Base-by-base conservation (phyloP, 2,113 vertebrate genomes). In the Oncorhynchus keta region DNA sequence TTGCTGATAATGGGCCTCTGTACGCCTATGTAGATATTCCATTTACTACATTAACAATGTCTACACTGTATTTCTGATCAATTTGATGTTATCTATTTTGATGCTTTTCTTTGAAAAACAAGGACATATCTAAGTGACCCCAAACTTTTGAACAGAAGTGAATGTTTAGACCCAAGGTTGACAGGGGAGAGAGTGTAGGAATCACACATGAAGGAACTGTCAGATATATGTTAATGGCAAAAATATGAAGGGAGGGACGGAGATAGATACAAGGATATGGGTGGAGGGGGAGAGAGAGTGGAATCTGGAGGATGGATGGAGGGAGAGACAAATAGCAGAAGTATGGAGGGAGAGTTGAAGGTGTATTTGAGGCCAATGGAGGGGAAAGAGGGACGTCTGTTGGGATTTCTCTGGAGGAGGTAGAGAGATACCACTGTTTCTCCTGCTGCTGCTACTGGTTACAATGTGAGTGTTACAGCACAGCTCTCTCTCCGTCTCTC, bases 341-440 rank as follows among this genome's bases (percentile, higher is more conserved):
- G n/a, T 67, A 64, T 6, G 69, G n/a, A 65, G 74, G 73, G 48
- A 49, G 22, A 70, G 35, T 24, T 76, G 48, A 69, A 64, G 32
- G 84, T 85, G 74, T 72, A 76, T 84, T 83, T 81, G 77, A 69
- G 68, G 66, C 86, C 89, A 1, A 66, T 86, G 24, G 71, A 82
- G 62, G 49, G 76, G 69, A 78, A 57, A 61, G 83, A n/a, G 74
- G 61, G 75, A 30, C 57, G 51, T 81, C 72, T 5, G 78, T 92
- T 1, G 79, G 85, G 32, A 91, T 94, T 74, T 83, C 88, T 67
- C 83, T 94, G 59, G 83, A 91, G 72, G 93, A 94, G 76, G 89
- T 87, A 77, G 83, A 92, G 80, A 87, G 79, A 76, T 94, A 91
- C 81, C 86, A 89, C 85, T 86, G 72, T 20, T 89, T 93, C 51